These are phyloP conservation scores for Oscheius sp. DNA, from an alignment of 2,888 invertebrate species.

Conservation along the genomic window DNA sequence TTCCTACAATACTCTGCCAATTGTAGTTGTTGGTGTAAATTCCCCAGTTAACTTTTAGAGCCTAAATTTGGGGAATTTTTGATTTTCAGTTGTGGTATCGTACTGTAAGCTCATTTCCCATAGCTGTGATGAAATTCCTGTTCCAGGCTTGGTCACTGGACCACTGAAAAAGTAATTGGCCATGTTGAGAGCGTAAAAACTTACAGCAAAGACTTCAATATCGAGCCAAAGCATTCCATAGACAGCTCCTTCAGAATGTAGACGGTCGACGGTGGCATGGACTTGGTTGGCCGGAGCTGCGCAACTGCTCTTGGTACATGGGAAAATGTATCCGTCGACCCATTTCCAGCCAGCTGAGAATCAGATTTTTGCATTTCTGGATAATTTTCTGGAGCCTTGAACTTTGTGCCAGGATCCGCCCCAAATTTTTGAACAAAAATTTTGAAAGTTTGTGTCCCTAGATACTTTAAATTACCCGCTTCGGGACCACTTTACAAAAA, in stretches of 20 bases:
- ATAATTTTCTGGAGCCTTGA: too few species aligned
- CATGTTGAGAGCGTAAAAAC: too few species aligned
- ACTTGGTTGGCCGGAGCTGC: slow-evolving; percentile 44
- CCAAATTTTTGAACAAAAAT: too few species aligned
- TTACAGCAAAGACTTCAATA: slow-evolving; percentile 47
- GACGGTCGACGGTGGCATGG: slow-evolving; percentile 32
- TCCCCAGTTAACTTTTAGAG: slow-evolving; percentile 42
- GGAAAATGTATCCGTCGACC: slow-evolving; percentile 56
- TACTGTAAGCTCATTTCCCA: slow-evolving; percentile 41
- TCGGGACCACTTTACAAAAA: too few species aligned
- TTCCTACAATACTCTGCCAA: slow-evolving; percentile 59
- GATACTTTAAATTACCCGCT: too few species aligned
- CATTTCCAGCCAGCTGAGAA: slow-evolving; percentile 43
- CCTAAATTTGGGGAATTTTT: not conserved
- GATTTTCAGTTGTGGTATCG: too few species aligned
- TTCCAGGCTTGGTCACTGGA: slow-evolving; percentile 49
- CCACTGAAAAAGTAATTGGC: too few species aligned
- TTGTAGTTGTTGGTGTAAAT: slow-evolving; percentile 61
- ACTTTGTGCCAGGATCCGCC: too few species aligned
- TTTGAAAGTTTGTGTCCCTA: too few species aligned
- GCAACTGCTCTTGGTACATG: slow-evolving; percentile 45
- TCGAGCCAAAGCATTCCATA: slow-evolving; percentile 49
- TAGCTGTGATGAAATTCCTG: slow-evolving; percentile 49
- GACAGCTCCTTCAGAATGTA: slow-evolving; percentile 31
- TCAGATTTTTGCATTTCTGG: too few species aligned